Conservation (phyloP, 1,140 invertebrate species). For the Procambarus clarkii region DNA sequence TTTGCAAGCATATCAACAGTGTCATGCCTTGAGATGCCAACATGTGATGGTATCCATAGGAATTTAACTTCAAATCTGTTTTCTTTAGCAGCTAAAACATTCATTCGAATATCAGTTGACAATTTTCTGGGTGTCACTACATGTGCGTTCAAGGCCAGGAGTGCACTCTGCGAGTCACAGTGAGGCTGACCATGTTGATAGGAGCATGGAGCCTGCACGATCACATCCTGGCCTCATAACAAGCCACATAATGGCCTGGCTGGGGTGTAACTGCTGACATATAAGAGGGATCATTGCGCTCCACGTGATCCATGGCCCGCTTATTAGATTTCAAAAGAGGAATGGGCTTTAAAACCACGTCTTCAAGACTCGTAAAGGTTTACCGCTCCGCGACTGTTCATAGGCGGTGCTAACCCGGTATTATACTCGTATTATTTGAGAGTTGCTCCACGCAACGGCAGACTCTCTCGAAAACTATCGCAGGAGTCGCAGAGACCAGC, state of each 20-base stretch:
- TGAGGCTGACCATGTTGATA: no score
- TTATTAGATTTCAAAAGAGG: conserved; percentile 38
- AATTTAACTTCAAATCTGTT: no score
- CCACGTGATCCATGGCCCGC: conserved; percentile 8
- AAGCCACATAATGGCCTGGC: conserved; percentile 18
- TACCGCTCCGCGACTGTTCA: not conserved
- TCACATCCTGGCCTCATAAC: not conserved
- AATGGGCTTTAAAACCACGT: conserved; percentile 32
- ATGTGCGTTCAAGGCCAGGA: no score
- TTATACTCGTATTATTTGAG: conserved; percentile 26
- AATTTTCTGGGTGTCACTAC: no score
- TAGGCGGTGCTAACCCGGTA: conserved; percentile 19
- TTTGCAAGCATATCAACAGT: no score
- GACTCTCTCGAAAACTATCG: not conserved
- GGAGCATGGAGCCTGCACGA: not conserved
- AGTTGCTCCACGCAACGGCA: not conserved
- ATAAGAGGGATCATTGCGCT: conserved; percentile 15
- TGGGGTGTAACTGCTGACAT: conserved; percentile 32
- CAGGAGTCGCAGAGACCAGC: no score
- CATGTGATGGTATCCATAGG: no score
- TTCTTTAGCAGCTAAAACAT: no score
- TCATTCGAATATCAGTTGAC: no score
- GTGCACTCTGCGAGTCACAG: no score
- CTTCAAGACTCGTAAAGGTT: conserved; percentile 16
- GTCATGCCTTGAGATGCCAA: no score